Percentiles rank a stretch among this genome's conserved stretches.
Conservation (phyloP, 2,113 vertebrate genomes). For the Mixornis gularis region DNA sequence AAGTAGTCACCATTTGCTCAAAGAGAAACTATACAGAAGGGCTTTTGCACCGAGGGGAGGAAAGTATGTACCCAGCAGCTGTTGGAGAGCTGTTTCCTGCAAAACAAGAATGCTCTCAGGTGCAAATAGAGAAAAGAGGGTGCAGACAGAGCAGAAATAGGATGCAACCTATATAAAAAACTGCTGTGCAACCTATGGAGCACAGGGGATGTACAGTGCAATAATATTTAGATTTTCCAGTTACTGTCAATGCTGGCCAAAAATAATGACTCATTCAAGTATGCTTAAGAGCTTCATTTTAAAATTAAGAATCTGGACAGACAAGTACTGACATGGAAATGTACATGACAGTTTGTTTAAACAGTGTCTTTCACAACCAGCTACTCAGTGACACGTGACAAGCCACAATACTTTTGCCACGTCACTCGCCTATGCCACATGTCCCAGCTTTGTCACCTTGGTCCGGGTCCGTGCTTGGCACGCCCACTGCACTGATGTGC, state of each 20-base stretch:
- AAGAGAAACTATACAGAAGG: not conserved
- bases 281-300: not conserved
- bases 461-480: accelerated
- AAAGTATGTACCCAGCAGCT: not conserved
- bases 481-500: not conserved
- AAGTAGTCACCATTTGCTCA: not conserved
- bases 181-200: not conserved
- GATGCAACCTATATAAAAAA: not conserved
- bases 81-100: not conserved
- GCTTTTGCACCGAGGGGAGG: not conserved
- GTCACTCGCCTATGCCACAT: not conserved
- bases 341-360: conserved; percentile 35
- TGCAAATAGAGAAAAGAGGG: not conserved
- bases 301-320: conserved; percentile 28
- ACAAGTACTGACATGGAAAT: conserved; percentile 34
- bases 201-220: not conserved
- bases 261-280: conserved; percentile 37
- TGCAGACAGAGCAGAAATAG: not conserved
- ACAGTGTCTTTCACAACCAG: conserved; percentile 40
- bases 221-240: not conserved
- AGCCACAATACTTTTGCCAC: not conserved
- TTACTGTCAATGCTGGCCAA: not conserved
- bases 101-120: not conserved
- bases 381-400: not conserved
- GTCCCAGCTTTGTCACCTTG: not conserved